Conservation (phyloP, 2,113 vertebrate genomes). For the Arenaria interpres region DNA sequence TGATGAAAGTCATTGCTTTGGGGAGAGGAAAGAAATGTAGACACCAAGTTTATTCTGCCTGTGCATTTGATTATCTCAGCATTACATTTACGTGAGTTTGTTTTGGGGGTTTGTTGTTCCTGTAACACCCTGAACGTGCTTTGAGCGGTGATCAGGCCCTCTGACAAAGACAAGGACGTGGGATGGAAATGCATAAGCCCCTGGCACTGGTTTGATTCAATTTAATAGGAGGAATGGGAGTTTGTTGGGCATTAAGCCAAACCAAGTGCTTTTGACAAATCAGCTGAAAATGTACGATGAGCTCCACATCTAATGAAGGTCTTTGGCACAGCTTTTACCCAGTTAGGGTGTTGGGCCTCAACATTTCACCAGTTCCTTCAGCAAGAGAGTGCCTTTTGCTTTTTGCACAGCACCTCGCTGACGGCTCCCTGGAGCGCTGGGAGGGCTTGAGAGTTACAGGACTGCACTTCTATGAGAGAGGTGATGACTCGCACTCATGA, state of each 20-base stretch:
- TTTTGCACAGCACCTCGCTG: not conserved
- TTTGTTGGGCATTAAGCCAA: not conserved
- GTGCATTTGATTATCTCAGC: not conserved
- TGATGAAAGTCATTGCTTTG: not conserved
- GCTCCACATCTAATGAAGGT: not conserved
- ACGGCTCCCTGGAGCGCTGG: not conserved
- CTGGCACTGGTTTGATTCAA: not conserved
- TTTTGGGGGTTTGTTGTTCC: not conserved
- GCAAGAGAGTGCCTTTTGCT: not conserved
- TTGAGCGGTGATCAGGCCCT: not conserved
- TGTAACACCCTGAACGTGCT: not conserved
- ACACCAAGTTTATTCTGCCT: not conserved
- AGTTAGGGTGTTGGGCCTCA: not conserved
- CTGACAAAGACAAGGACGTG: not conserved
- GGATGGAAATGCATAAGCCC: not conserved
- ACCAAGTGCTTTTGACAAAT: not conserved
- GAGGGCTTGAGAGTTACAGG: not conserved
- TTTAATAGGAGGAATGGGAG: not conserved
- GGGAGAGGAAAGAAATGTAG: not conserved
- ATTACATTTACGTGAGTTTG: not conserved
- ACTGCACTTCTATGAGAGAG: not conserved
- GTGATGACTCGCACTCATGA: rapidly evolving
- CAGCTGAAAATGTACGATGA: not conserved
- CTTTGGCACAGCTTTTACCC: not conserved
- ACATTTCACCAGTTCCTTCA: not conserved